Percentiles rank a stretch among this genome's conserved stretches.
phyloP scores from a whole-genome alignment of 2,113 vertebrate genomes.

The Glaucomys volans region DNA sequence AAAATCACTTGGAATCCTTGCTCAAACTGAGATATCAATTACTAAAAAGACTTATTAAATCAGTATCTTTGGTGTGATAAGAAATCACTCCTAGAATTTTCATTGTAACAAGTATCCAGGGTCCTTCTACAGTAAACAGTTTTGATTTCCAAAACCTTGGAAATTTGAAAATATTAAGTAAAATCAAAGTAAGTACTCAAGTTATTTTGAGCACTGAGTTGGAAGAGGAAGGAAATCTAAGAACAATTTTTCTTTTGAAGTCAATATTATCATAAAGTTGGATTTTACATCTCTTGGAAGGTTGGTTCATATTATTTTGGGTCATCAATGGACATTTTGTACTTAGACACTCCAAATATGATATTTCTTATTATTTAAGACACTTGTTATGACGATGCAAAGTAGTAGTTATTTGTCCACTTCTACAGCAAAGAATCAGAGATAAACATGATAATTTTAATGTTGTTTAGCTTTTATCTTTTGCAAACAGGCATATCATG shows the following conservation, averaged over 20 bases:
- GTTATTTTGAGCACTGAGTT: neutral
- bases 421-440: neutral
- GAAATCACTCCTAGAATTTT: neutral
- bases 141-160: neutral
- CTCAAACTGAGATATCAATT: neutral
- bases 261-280: slow-evolving; percentile 22
- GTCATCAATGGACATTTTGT: neutral
- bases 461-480: neutral
- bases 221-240: neutral
- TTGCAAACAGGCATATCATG: neutral
- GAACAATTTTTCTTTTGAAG: neutral
- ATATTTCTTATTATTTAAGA: slow-evolving; percentile 13
- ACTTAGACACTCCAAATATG: neutral
- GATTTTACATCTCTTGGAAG: neutral
- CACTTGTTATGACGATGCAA: neutral
- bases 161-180: neutral
- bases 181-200: neutral
- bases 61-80: neutral
- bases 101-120: neutral
- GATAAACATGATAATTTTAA: neutral
- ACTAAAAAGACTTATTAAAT: neutral
- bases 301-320: neutral
- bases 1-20: neutral
- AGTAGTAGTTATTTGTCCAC: neutral
- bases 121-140: neutral